A percentile compares a stretch with the other conserved stretches of the same genome.
Evolutionary conservation across 2,888 invertebrate genomes (phyloP).

Genomic region (Stegana nigrithorax): DNA sequence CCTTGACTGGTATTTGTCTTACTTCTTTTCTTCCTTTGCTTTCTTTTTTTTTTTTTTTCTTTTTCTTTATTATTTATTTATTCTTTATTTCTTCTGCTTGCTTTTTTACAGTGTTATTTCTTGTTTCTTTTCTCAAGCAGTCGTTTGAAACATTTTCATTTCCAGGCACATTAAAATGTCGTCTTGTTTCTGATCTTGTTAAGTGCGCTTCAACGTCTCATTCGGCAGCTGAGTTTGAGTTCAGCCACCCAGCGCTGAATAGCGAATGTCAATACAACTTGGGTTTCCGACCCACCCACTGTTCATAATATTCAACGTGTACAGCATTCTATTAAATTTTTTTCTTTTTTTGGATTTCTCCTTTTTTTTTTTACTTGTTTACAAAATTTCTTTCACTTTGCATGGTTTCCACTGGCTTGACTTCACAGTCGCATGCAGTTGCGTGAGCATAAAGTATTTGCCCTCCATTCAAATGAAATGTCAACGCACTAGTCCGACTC

Average conservation of each 20-base stretch:
- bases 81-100: background rate
- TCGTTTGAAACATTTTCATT: slow-evolving; percentile 16
- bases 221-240: background rate
- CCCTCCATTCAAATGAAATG: slow-evolving; percentile 7
- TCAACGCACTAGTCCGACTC: background rate
- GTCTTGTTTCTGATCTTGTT: slow-evolving; percentile 17
- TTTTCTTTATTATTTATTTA: background rate
- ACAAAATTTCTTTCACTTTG: background rate
- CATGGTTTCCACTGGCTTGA: too few species aligned
- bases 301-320: too few species aligned
- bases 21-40: background rate
- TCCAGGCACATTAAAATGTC: slow-evolving; percentile 13
- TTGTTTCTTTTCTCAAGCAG: too few species aligned
- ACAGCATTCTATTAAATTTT: background rate
- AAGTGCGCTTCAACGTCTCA: background rate
- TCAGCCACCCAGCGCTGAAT: background rate
- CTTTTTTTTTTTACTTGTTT: background rate
- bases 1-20: too few species aligned
- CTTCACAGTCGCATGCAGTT: background rate
- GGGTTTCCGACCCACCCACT: too few species aligned
- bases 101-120: background rate
- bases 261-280: too few species aligned
- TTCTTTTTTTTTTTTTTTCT: background rate
- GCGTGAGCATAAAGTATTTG: background rate
- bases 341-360: background rate